These are phyloP conservation scores for Toxotes lorentzi DNA, from an alignment of 2,797 vertebrate genomes.

Conservation along the genomic window DNA sequence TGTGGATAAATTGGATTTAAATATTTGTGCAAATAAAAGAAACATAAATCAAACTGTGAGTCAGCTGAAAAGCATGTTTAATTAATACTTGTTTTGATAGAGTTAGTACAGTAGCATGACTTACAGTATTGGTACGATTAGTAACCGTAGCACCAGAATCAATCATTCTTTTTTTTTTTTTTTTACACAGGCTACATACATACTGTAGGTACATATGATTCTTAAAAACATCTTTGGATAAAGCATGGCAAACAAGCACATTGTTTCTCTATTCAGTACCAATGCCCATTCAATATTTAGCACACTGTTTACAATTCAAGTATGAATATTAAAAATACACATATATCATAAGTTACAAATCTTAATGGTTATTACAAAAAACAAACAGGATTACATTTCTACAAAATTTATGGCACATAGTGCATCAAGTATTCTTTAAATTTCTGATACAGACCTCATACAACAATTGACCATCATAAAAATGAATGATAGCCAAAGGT, in stretches of 20 bases:
- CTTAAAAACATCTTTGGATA: slow-evolving; percentile 86
- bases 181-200: slow-evolving; percentile 77
- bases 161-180: slow-evolving; percentile 74
- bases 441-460: slow-evolving; percentile 95
- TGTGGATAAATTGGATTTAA: not conserved
- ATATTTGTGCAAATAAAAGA: not conserved
- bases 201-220: slow-evolving; percentile 73
- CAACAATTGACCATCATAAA: slow-evolving; percentile 81
- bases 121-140: slow-evolving; percentile 75
- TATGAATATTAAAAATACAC: slow-evolving; percentile 87
- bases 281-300: slow-evolving; percentile 77
- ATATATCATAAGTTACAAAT: slow-evolving; percentile 89
- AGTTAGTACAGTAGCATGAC: slow-evolving; percentile 81
- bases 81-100: slow-evolving; percentile 73
- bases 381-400: slow-evolving; percentile 81
- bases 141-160: slow-evolving; percentile 82
- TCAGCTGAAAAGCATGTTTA: slow-evolving; percentile 65
- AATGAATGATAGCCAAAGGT: slow-evolving; percentile 76
- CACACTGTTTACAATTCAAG: slow-evolving; percentile 82
- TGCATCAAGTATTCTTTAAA: slow-evolving; percentile 90
- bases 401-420: slow-evolving; percentile 91
- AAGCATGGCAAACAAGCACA: slow-evolving; percentile 78
- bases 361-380: slow-evolving; percentile 84
- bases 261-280: slow-evolving; percentile 71
- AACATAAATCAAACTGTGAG: slow-evolving; percentile 21